Evolutionary conservation across 1,140 invertebrate genomes (phyloP).

Genomic region (Euschistus heros): DNA sequence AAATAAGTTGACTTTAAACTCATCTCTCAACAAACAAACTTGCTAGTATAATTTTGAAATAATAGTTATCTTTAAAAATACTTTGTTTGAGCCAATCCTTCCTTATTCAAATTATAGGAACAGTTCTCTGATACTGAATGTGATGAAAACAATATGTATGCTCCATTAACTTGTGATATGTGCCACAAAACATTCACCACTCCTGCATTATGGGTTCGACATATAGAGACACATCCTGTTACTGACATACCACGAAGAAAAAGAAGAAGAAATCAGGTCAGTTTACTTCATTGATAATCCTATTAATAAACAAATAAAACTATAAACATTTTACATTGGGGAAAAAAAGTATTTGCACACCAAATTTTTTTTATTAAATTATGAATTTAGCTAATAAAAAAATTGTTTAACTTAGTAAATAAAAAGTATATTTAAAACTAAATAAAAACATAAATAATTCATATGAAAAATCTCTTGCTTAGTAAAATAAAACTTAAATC

Average conservation of each 20-base stretch:
- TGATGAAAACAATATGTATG: constrained; percentile 39
- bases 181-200: constrained; percentile 72
- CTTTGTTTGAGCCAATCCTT: not conserved
- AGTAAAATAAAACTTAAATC: too few species aligned
- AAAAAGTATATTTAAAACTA: too few species aligned
- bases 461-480: too few species aligned
- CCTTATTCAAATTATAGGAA: constrained; percentile 32
- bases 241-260: constrained; percentile 30
- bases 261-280: constrained; percentile 24
- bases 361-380: too few species aligned
- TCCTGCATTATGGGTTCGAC: constrained; percentile 67
- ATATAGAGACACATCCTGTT: constrained; percentile 46
- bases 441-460: too few species aligned
- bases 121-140: constrained; percentile 10
- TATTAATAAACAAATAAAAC: not conserved
- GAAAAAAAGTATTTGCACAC: not conserved
- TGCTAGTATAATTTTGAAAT: too few species aligned
- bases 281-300: not conserved
- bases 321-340: not conserved
- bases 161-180: constrained; percentile 66
- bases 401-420: too few species aligned
- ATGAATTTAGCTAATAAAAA: too few species aligned
- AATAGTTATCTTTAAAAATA: not conserved
- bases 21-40: too few species aligned
- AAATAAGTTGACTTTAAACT: too few species aligned